Evolutionary conservation across 2,888 invertebrate genomes (phyloP), one percentile per base, ranked within the genome.

Genomic region (Drosophila crucigera): DNA sequence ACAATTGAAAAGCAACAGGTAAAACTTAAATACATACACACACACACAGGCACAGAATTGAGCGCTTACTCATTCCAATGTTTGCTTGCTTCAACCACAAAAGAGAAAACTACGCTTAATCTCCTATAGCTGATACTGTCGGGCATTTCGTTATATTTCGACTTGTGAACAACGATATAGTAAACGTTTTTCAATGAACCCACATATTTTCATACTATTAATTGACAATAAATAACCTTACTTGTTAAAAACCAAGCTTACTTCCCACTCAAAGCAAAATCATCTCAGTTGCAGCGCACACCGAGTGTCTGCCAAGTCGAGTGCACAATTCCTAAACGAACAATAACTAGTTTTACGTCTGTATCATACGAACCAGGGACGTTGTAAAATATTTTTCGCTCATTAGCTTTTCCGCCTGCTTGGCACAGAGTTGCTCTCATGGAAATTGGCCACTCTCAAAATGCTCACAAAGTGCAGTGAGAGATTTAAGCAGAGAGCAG

Each of bases 1-100:
- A 89, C 87, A 86, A 86, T 89, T 84, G 81, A 84, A 82, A 78
- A 86, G 74, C 85, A 89, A 76, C 85, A 89, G 84, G 81, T 85
- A 85, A 78, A 77, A 73, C 60, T 65, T 69, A 81, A 73, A 77
- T 76, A 76, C 60, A 80, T 53, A 75, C 68, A 72, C 60, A 69
- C 54, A 73, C 52, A 54, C 66, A 73, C 56, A 37, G 31, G 25
- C 53, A 50, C 41, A 63, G 43, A 76, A 71, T 33, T 79, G 79
- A 68, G 66, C 69, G 73, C 79, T 68, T 66, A 70, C 68, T 73
- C 66, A 73, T 74, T 58, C 68, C 58, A 54, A n/a, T 64, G 59
- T 59, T 52, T 67, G 69, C 54, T 73, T 77, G 73, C 65, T 73
- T 73, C 56, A 72, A 82, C 83, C 88, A 78, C 90, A 88, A 90